These are phyloP conservation scores for Cotesia typhae DNA, from an alignment of 1,140 invertebrate genomes.

Conservation along the genomic window DNA sequence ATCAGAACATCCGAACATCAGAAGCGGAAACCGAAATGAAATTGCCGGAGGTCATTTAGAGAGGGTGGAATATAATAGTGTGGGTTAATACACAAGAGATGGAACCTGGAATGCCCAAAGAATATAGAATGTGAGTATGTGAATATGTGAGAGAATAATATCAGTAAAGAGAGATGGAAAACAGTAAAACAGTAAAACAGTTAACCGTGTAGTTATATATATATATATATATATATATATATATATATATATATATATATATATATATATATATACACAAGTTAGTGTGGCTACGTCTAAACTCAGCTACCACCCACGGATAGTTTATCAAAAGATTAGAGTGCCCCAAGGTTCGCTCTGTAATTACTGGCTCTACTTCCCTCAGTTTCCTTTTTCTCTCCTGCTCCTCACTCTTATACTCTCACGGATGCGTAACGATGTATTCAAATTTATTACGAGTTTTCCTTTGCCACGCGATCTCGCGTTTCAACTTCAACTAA, in stretches of 20 bases:
- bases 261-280: background rate
- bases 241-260: background rate
- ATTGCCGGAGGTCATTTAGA: slow-evolving; percentile 21
- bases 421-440: slow-evolving; percentile 36
- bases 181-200: background rate
- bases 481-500: slow-evolving; percentile 27
- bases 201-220: background rate
- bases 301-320: slow-evolving; percentile 31
- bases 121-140: background rate
- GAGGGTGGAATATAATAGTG: slow-evolving; percentile 1
- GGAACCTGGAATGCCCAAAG: background rate
- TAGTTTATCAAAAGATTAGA: slow-evolving; percentile 41
- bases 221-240: slow-evolving; percentile 2
- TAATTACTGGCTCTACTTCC: slow-evolving; percentile 33
- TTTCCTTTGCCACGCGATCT: slow-evolving; percentile 38
- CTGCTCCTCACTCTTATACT: background rate
- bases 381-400: too few relatives aligned
- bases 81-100: slow-evolving; percentile 1
- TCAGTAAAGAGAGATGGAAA: slow-evolving; percentile 6
- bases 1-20: background rate
- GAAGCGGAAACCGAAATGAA: slow-evolving; percentile 18
- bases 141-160: background rate
- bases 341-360: slow-evolving; percentile 33
- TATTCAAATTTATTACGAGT: slow-evolving; percentile 40
- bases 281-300: slow-evolving; percentile 36